Evolutionary conservation across 1,140 invertebrate genomes (phyloP).

Genomic region (Trichogramma pretiosum): DNA sequence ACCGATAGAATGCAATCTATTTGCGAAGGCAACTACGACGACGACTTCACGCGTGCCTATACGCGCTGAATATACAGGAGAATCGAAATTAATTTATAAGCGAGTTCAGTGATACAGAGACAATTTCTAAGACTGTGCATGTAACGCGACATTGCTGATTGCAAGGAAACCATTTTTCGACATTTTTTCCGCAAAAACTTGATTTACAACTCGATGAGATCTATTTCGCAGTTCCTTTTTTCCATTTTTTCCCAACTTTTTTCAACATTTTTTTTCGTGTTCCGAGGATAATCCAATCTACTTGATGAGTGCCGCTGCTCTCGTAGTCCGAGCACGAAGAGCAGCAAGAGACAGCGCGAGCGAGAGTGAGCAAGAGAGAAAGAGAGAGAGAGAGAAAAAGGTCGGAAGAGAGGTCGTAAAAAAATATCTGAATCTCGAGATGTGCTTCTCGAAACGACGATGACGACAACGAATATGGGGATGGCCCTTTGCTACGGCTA

Average conservation of each 20-base stretch:
- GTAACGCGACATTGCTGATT: too few species aligned
- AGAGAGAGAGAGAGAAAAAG: conserved; percentile 17
- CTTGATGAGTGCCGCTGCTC: conserved; percentile 16
- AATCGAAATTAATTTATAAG: too few species aligned
- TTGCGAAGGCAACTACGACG: conserved; percentile 5
- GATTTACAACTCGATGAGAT: too few species aligned
- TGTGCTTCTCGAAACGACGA: conserved; percentile 14
- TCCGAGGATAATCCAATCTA: conserved; percentile 18
- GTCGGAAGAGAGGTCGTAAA: conserved; percentile 29
- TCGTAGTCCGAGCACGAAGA: conserved; percentile 20
- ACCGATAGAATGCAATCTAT: conserved; percentile 35
- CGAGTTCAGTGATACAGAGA: too few species aligned
- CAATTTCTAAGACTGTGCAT: too few species aligned
- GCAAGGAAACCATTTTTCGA: too few species aligned
- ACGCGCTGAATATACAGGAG: not conserved
- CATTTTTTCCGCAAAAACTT: too few species aligned
- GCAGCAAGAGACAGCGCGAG: not conserved
- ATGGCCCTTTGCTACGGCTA: too few species aligned
- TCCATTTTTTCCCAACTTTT: too few species aligned
- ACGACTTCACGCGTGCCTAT: not conserved
- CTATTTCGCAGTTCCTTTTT: too few species aligned
- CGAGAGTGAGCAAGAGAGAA: not conserved
- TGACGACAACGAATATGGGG: conserved; percentile 10
- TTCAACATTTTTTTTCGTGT: conserved; percentile 17
- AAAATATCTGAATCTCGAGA: conserved; percentile 43